These are phyloP conservation scores for Bradypodion ventrale DNA, from an alignment of 2,797 vertebrate species.

Conservation along the genomic window DNA sequence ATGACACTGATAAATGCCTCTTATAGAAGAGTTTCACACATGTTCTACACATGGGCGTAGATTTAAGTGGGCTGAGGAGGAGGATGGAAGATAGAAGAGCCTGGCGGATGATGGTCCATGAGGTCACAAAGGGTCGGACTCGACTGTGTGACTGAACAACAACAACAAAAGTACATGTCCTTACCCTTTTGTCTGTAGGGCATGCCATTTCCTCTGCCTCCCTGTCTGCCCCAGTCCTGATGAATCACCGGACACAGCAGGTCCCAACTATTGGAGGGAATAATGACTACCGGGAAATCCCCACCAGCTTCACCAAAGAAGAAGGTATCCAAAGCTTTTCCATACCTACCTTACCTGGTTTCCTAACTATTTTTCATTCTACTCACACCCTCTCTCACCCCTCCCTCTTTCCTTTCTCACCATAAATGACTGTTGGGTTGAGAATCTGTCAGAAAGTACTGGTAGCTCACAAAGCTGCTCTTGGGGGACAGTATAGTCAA, in stretches of 20 bases:
- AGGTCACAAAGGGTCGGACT: too few relatives aligned
- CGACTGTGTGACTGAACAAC: too few relatives aligned
- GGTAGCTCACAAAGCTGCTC: not conserved
- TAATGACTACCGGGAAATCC: slow-evolving; percentile 64
- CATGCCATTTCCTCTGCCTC: not conserved
- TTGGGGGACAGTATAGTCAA: not conserved
- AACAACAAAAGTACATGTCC: too few relatives aligned
- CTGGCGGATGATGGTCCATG: too few relatives aligned
- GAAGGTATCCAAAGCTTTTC: slow-evolving; percentile 57
- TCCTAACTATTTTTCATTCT: not conserved
- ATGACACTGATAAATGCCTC: not conserved
- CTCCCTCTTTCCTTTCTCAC: not conserved
- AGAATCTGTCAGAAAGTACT: not conserved
- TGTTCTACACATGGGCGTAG: too few relatives aligned
- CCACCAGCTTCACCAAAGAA: slow-evolving; percentile 55
- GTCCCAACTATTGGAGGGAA: not conserved
- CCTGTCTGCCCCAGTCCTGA: not conserved
- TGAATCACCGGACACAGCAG: slow-evolving; percentile 46
- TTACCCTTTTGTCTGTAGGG: slow-evolving; percentile 19
- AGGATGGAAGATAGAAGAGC: too few relatives aligned
- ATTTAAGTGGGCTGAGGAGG: too few relatives aligned
- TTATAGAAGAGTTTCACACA: not conserved
- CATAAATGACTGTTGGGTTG: not conserved
- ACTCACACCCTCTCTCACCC: not conserved
- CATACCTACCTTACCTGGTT: not conserved